Evolutionary conservation across 1,140 invertebrate genomes (phyloP), one percentile per base, ranked within the genome.

Genomic region (Bicyclus anynana): DNA sequence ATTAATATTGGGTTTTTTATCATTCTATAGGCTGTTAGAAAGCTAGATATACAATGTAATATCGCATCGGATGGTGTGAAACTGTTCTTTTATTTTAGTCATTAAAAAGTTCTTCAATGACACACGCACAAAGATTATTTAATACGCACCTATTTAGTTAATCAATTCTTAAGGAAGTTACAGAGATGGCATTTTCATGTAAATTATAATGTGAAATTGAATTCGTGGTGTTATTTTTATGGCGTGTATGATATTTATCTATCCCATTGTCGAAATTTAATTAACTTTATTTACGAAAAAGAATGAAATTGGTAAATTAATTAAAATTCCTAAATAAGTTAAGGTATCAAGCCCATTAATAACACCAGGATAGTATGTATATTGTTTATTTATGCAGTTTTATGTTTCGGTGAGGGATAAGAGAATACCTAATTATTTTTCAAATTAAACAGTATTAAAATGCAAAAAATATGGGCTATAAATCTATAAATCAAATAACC

Each of bases 51-150:
- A 23, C 23, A 23, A 29, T 10, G 12, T 33, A 12, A 33, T 33
- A n/a, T 33, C 29, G 7, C 3, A 12, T 33, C 29, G 29, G 29
- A 33, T 1, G n/a, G 10, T 6, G 29, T 33, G n/a, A 33, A 6
- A 10, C 1, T 0, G 7, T n/a, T 6, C 10, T 17, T 52, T 21
- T 29, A 53, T 46, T 42, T 42, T 20, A 51, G 23, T 50, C 26
- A 50, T 60, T 60, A 60, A 47, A 46, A 60, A 60, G 18, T 54
- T 50, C 38, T 50, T 33, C 48, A 59, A 54, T 54, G 51, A 54
- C 18, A 23, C 42, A 54, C 49, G 46, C 33, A 51, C 37, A 10
- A 49, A 47, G 54, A n/a, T n/a, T n/a, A n/a, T n/a, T n/a, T n/a
- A n/a, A n/a, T n/a, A n/a, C n/a, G n/a, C n/a, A n/a, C n/a, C n/a